phyloP scores from a whole-genome alignment of 2,888 invertebrate genomes.

The Mythimna impura region DNA sequence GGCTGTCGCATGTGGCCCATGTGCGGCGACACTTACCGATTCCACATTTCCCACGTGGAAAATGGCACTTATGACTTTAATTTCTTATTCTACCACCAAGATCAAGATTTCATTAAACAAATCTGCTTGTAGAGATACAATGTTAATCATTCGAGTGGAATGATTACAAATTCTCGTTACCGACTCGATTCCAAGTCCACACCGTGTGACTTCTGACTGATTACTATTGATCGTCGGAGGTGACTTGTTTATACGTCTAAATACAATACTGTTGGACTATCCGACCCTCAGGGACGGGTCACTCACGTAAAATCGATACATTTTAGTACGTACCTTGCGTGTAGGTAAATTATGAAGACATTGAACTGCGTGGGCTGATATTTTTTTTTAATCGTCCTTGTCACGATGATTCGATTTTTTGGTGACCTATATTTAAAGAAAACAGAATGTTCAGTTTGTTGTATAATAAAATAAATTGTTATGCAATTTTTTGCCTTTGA shows the following conservation, averaged over 20 bases:
- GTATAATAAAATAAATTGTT: not conserved
- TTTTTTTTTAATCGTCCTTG: constrained; percentile 50
- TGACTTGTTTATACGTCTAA: constrained; percentile 79
- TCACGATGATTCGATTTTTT: constrained; percentile 20
- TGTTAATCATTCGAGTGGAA: not conserved
- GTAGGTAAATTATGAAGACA: constrained; percentile 64
- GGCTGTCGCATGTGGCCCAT: too few species aligned
- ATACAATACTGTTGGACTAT: constrained; percentile 73
- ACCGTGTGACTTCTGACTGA: constrained; percentile 68
- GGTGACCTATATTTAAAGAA: constrained; percentile 27
- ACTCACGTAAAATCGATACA: constrained; percentile 73
- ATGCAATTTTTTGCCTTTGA: not conserved
- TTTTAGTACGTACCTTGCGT: constrained; percentile 60
- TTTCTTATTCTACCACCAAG: not conserved
- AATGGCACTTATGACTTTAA: not conserved
- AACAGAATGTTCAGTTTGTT: not conserved
- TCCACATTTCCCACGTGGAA: not conserved
- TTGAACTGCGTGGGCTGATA: constrained; percentile 45
- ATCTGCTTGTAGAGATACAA: not conserved
- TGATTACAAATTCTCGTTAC: constrained; percentile 18
- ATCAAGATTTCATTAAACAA: not conserved
- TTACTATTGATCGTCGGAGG: constrained; percentile 77
- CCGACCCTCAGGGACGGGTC: constrained; percentile 75
- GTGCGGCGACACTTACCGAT: not conserved
- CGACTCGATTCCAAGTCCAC: constrained; percentile 40